Evolutionary conservation across 1,140 invertebrate genomes (phyloP).

Genomic region (Chironomus tepperi): DNA sequence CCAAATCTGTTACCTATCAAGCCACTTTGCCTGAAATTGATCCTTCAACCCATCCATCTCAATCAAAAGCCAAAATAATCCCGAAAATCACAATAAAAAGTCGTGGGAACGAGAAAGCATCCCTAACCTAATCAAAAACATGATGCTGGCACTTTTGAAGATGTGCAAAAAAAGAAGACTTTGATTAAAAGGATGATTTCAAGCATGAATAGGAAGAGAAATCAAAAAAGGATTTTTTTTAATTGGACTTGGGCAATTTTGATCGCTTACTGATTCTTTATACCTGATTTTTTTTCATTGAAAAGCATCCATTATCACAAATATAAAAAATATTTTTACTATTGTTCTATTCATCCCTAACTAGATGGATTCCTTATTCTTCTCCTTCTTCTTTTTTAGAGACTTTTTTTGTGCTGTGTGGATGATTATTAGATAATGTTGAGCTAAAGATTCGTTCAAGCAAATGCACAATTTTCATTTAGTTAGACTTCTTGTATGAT

Average conservation of each 20-base stretch:
- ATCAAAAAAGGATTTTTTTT: neutral
- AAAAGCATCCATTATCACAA: constrained; percentile 6
- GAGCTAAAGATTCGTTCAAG: neutral
- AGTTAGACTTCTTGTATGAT: neutral
- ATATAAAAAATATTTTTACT: neutral
- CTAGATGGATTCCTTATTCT: neutral
- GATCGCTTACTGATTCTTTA: neutral
- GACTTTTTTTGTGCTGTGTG: neutral
- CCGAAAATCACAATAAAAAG: neutral
- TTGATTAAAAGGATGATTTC: neutral
- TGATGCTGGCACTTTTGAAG: neutral
- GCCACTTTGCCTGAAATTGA: no score
- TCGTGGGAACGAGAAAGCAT: neutral
- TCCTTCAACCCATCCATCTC: no score
- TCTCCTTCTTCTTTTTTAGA: neutral
- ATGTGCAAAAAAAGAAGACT: neutral
- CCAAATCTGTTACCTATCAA: no score
- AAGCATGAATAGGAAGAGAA: neutral
- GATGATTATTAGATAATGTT: neutral
- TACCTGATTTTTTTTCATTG: constrained; percentile 17
- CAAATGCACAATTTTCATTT: constrained; percentile 14
- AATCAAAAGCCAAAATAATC: no score
- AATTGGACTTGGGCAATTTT: constrained; percentile 14
- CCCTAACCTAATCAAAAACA: neutral
- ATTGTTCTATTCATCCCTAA: constrained; percentile 20